Percentiles rank a stretch among this genome's conserved stretches.
These are phyloP conservation scores for Acanthoscelides obtectus DNA, from an alignment of 2,888 invertebrate genomes.

Conservation along the genomic window DNA sequence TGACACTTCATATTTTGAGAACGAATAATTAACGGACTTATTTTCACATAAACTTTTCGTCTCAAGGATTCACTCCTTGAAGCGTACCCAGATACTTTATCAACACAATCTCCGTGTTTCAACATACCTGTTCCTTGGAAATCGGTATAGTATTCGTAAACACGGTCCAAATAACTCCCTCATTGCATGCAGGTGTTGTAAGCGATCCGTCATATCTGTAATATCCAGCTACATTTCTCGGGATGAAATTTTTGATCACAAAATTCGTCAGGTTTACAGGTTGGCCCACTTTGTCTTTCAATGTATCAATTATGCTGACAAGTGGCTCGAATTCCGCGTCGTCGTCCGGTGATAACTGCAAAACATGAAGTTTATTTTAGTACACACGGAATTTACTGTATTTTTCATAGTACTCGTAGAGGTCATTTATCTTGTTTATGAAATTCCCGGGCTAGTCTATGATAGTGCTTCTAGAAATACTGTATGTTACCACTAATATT, in stretches of 20 bases:
- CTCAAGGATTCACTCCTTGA: too few relatives aligned
- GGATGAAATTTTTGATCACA: conserved; percentile 51
- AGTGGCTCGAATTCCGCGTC: conserved; percentile 39
- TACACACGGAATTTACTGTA: too few relatives aligned
- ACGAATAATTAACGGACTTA: too few relatives aligned
- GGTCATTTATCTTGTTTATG: too few relatives aligned
- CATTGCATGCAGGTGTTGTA: conserved; percentile 70
- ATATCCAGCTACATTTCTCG: conserved; percentile 48
- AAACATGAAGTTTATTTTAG: conserved; percentile 8
- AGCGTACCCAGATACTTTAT: too few relatives aligned
- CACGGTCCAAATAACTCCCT: conserved; percentile 71
- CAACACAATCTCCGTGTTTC: too few relatives aligned
- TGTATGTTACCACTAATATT: too few relatives aligned
- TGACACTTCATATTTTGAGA: too few relatives aligned
- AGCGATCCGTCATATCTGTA: conserved; percentile 66
- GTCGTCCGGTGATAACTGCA: conserved; percentile 42
- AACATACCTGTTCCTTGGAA: conserved; percentile 37
- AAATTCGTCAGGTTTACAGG: conserved; percentile 26
- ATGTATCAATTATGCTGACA: conserved; percentile 32
- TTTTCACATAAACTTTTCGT: too few relatives aligned
- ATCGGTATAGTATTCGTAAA: conserved; percentile 53
- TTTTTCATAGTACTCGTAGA: too few relatives aligned
- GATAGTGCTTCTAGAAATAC: too few relatives aligned
- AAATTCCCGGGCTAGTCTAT: too few relatives aligned
- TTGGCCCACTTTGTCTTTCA: conserved; percentile 27